Conservation (phyloP, 2,113 vertebrate genomes). For the Philantomba maxwellii region DNA sequence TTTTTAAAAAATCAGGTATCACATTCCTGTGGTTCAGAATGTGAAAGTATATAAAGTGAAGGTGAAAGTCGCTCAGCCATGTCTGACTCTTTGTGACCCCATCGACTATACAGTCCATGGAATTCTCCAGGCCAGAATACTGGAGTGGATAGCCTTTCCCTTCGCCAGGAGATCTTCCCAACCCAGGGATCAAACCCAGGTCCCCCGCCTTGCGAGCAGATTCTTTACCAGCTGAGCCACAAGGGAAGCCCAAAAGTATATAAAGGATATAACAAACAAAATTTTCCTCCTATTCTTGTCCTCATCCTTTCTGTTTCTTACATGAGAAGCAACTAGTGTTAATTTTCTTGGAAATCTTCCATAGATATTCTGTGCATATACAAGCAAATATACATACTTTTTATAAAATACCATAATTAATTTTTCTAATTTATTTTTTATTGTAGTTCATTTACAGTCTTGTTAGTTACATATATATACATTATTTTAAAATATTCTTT, state of each 20-base stretch:
- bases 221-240: background rate
- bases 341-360: conserved; percentile 11
- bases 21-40: background rate
- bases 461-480: background rate
- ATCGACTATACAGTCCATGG: background rate
- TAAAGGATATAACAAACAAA: background rate
- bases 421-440: background rate
- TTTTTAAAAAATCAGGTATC: background rate
- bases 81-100: background rate
- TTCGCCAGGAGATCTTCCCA: background rate
- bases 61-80: background rate
- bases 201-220: background rate
- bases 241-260: background rate
- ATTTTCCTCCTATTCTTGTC: background rate
- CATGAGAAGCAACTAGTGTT: background rate
- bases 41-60: background rate
- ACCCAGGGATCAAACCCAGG: background rate
- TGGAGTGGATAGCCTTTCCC: background rate
- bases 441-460: background rate
- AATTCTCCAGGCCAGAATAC: background rate
- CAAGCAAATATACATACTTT: background rate
- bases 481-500: background rate
- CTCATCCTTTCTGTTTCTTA: background rate
- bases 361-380: background rate
- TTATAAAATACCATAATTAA: background rate